phyloP scores from a whole-genome alignment of 2,113 vertebrate species.

The Myotis yumanensis region DNA sequence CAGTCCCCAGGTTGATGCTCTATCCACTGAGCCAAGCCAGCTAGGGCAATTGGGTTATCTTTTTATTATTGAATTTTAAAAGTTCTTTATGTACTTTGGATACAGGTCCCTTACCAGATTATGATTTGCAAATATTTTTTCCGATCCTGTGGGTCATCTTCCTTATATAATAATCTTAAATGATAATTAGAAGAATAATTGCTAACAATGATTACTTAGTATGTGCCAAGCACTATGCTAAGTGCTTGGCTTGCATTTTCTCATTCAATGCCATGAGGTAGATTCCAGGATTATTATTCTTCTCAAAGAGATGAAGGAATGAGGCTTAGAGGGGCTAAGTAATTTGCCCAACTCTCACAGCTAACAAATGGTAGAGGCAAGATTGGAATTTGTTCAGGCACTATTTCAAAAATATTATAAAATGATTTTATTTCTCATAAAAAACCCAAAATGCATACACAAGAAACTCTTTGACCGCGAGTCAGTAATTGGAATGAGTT shows the following conservation, averaged over 20 bases:
- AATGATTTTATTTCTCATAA: background rate
- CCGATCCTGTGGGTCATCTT: background rate
- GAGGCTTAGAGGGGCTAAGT: background rate
- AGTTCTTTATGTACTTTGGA: background rate
- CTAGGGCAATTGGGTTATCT: background rate
- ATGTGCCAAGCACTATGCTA: background rate
- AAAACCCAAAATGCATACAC: background rate
- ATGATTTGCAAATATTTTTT: background rate
- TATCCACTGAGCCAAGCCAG: too few relatives aligned
- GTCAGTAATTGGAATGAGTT: background rate
- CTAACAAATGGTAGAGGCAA: background rate
- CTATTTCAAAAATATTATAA: constrained; percentile 24
- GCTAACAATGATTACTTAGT: background rate
- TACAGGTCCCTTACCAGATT: background rate
- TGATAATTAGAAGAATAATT: background rate
- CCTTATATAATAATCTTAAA: background rate
- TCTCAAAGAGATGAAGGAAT: background rate
- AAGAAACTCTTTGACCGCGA: background rate
- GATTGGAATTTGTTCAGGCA: background rate
- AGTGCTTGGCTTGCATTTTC: background rate
- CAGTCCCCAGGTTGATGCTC: too few relatives aligned
- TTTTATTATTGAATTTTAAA: background rate
- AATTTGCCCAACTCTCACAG: background rate
- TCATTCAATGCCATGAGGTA: background rate
- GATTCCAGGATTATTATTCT: background rate